Evolutionary conservation across 2,888 invertebrate species (phyloP).

Genomic region (Cheilosia impressa): DNA sequence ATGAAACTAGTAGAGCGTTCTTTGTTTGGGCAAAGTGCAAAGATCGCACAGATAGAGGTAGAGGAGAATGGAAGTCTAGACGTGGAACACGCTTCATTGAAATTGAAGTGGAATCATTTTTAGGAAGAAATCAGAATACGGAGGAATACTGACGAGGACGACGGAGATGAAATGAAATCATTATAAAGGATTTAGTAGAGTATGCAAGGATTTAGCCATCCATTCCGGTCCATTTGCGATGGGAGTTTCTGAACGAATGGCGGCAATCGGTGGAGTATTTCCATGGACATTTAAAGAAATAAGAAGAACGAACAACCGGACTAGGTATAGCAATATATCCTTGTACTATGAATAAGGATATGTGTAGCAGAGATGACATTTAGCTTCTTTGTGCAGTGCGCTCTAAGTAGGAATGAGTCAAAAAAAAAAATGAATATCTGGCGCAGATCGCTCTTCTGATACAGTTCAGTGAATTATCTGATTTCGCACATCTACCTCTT

Average conservation of each 20-base stretch:
- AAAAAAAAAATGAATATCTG: no score
- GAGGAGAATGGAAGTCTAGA: constrained; percentile 49
- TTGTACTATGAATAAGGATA: no score
- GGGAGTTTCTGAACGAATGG: constrained; percentile 11
- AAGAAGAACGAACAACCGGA: no score
- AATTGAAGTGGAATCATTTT: constrained; percentile 38
- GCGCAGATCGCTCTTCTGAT: no score
- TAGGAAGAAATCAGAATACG: constrained; percentile 12
- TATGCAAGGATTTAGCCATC: constrained; percentile 27
- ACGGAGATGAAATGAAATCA: constrained; percentile 36
- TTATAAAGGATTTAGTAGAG: constrained; percentile 39
- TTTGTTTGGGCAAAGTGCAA: constrained; percentile 56
- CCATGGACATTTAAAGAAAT: no score
- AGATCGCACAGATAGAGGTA: constrained; percentile 54
- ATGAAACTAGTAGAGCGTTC: constrained; percentile 59
- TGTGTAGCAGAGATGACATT: no score
- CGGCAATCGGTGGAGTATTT: not conserved
- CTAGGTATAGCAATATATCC: no score
- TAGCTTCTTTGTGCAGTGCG: no score
- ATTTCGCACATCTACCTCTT: no score
- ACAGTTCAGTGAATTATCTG: no score
- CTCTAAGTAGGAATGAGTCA: no score
- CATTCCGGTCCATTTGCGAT: constrained; percentile 43
- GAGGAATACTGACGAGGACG: constrained; percentile 7
- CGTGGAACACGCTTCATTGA: constrained; percentile 39